phyloP scores from a whole-genome alignment of 2,797 vertebrate species.

The Halcyon chelicuti region DNA sequence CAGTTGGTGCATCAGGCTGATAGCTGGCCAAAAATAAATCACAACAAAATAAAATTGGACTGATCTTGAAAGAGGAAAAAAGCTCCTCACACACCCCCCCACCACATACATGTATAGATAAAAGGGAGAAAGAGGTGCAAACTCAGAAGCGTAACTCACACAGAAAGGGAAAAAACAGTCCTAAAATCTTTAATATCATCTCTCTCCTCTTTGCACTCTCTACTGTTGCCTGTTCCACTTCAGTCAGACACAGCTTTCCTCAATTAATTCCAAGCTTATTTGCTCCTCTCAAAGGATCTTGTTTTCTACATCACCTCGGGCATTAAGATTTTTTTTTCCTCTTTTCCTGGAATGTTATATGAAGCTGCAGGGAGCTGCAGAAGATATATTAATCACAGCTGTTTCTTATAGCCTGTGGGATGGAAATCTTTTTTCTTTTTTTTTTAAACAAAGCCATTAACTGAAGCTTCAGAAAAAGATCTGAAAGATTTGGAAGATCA shows the following conservation, averaged over 20 bases:
- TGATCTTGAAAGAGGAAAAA: background rate
- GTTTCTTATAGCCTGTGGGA: background rate
- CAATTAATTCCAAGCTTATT: background rate
- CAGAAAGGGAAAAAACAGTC: background rate
- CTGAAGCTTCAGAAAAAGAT: background rate
- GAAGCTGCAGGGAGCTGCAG: background rate
- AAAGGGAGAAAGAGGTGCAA: background rate
- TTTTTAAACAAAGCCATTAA: background rate
- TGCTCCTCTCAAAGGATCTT: background rate
- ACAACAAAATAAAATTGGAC: background rate
- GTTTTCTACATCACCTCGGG: background rate
- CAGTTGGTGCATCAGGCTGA: conserved; percentile 60
- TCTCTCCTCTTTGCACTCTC: background rate
- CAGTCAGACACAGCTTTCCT: background rate
- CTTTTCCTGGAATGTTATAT: background rate
- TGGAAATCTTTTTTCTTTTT: background rate
- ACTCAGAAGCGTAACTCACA: background rate
- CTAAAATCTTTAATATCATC: background rate
- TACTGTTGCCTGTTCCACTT: background rate
- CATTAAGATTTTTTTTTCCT: background rate
- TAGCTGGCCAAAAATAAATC: conserved; percentile 47
- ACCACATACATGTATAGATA: accelerated
- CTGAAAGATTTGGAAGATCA: background rate
- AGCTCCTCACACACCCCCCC: accelerated
- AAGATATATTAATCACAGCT: conserved; percentile 5